These are phyloP conservation scores for Stenurella melanura DNA, from an alignment of 2,888 invertebrate species.

Conservation along the genomic window DNA sequence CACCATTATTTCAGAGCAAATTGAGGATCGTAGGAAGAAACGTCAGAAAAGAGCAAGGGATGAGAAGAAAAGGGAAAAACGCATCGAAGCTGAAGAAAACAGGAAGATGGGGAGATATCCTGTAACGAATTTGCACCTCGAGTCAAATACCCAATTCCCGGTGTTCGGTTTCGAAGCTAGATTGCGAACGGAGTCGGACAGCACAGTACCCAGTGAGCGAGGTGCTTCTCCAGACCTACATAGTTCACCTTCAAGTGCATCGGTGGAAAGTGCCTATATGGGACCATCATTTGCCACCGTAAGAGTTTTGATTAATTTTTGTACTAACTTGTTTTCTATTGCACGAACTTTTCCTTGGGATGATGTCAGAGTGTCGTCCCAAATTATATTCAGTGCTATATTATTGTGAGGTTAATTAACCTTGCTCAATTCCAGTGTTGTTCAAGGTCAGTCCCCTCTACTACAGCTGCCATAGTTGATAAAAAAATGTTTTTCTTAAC, in stretches of 20 bases:
- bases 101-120: conserved; percentile 82
- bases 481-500: no score
- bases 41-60: conserved; percentile 85
- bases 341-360: not conserved
- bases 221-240: conserved; percentile 58
- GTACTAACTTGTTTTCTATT: not conserved
- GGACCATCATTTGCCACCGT: conserved; percentile 79
- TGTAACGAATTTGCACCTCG: conserved; percentile 78
- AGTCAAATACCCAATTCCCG: conserved; percentile 77
- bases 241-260: conserved; percentile 59
- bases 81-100: conserved; percentile 84
- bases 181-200: conserved; percentile 61
- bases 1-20: conserved; percentile 77
- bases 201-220: conserved; percentile 65
- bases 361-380: conserved; percentile 23
- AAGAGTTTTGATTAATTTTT: conserved; percentile 49
- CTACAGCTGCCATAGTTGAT: conserved; percentile 57
- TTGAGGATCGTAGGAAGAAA: conserved; percentile 80
- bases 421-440: conserved; percentile 59
- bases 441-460: conserved; percentile 70
- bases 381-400: conserved; percentile 64
- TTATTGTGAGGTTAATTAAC: conserved; percentile 69
- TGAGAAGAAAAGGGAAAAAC: conserved; percentile 86
- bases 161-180: conserved; percentile 66
- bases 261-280: conserved; percentile 63